These are phyloP conservation scores for Drosophila neutralis DNA, from an alignment of 2,888 invertebrate species.

Conservation along the genomic window DNA sequence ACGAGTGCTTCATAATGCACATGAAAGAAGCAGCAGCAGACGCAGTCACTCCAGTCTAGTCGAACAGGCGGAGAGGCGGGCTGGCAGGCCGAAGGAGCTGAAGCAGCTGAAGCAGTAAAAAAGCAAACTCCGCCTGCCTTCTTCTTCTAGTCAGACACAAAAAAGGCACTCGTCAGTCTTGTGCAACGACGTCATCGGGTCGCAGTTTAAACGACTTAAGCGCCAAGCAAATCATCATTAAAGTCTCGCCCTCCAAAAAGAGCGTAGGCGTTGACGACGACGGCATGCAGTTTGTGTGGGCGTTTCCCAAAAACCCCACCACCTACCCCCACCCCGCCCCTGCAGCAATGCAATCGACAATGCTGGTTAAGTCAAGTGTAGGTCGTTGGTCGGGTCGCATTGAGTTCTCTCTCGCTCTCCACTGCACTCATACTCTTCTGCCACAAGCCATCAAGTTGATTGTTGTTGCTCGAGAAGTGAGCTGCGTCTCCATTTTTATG, in stretches of 20 bases:
- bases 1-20: slow-evolving; percentile 77
- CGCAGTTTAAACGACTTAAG: slow-evolving; percentile 81
- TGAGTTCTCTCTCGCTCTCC: slow-evolving; percentile 30
- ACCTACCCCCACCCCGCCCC: background rate
- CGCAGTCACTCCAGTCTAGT: slow-evolving; percentile 47
- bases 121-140: slow-evolving; percentile 47
- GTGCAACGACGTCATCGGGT: slow-evolving; percentile 62
- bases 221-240: slow-evolving; percentile 82
- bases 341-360: slow-evolving; percentile 74
- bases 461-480: slow-evolving; percentile 53
- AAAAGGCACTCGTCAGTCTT: slow-evolving; percentile 74
- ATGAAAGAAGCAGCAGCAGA: slow-evolving; percentile 71
- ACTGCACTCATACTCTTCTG: slow-evolving; percentile 6
- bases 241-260: slow-evolving; percentile 68
- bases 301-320: slow-evolving; percentile 27
- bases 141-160: slow-evolving; percentile 65
- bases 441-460: slow-evolving; percentile 57
- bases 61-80: slow-evolving; percentile 3
- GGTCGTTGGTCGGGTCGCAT: slow-evolving; percentile 77
- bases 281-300: slow-evolving; percentile 56
- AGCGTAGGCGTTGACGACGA: slow-evolving; percentile 57
- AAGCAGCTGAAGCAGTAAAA: slow-evolving; percentile 65
- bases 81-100: slow-evolving; percentile 25
- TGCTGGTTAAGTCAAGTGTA: slow-evolving; percentile 83
- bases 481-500: slow-evolving; percentile 57